A percentile compares a stretch with the other conserved stretches of the same genome.
Conservation (phyloP, 2,888 invertebrate genomes). For the Amphipyra tragopoginis region DNA sequence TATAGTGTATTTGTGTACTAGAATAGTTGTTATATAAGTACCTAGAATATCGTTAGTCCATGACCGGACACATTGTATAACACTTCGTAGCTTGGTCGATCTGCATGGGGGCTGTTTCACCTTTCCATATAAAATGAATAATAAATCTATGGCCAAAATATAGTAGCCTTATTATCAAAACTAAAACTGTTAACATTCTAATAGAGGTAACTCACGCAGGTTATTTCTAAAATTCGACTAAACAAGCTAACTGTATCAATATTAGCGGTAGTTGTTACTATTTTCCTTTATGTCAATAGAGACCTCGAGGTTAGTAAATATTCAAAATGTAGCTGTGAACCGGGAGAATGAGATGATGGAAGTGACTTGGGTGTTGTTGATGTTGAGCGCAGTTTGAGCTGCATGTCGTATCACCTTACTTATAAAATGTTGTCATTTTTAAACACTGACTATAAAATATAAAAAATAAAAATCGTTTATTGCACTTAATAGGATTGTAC, state of each 20-base stretch:
- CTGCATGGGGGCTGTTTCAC: too few relatives aligned
- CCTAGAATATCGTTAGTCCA: too few relatives aligned
- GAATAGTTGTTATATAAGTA: too few relatives aligned
- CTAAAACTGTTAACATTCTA: slow-evolving; percentile 30
- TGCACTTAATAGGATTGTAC: too few relatives aligned
- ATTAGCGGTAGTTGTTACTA: slow-evolving; percentile 49
- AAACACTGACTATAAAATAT: too few relatives aligned
- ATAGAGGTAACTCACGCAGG: slow-evolving; percentile 51
- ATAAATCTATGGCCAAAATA: neutral
- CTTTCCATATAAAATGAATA: too few relatives aligned
- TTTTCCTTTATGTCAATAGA: slow-evolving; percentile 60
- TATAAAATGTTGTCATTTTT: too few relatives aligned
- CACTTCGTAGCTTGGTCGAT: too few relatives aligned
- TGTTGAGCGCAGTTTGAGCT: neutral
- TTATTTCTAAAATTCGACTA: slow-evolving; percentile 42
- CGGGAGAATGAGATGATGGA: slow-evolving; percentile 1
- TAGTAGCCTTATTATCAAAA: slow-evolving; percentile 2
- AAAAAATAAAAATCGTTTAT: too few relatives aligned
- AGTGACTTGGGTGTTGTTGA: slow-evolving; percentile 13
- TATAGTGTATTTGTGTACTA: too few relatives aligned
- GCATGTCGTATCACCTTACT: neutral
- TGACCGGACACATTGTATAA: too few relatives aligned
- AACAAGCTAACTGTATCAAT: slow-evolving; percentile 54
- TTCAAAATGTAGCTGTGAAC: slow-evolving; percentile 32
- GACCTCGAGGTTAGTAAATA: slow-evolving; percentile 57